Evolutionary conservation across 2,888 invertebrate species (phyloP).

Genomic region (Gari tellinella): DNA sequence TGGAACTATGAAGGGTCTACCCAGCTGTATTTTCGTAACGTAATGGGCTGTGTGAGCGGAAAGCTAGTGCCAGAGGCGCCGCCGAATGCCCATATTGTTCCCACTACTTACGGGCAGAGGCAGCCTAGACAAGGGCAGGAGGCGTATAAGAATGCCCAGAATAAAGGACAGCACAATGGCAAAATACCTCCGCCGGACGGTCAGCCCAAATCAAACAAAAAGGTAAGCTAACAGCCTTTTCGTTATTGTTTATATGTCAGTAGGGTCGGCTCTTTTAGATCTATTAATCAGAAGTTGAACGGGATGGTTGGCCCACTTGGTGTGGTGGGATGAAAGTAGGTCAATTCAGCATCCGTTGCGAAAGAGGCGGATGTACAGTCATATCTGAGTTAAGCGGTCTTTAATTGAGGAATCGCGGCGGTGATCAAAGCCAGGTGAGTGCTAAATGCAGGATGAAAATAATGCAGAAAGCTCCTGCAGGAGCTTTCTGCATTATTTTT

Average conservation of each 20-base stretch:
- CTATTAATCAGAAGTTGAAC: no score
- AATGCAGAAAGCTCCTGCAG: no score
- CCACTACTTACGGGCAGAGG: no score
- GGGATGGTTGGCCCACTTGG: no score
- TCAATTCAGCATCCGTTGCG: not conserved
- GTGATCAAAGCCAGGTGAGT: no score
- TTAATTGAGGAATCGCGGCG: no score
- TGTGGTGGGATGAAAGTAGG: constrained; percentile 18
- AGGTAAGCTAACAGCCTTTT: constrained; percentile 51
- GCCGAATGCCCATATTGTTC: constrained; percentile 70
- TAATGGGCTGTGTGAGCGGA: constrained; percentile 82
- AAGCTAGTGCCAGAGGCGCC: constrained; percentile 82
- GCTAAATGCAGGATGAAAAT: no score
- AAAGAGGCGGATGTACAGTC: no score
- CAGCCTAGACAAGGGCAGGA: constrained; percentile 46
- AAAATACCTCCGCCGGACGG: constrained; percentile 63
- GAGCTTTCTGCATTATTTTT: no score
- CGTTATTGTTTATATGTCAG: no score
- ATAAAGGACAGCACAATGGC: constrained; percentile 54
- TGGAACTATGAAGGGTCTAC: constrained; percentile 72
- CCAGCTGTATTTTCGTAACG: constrained; percentile 68
- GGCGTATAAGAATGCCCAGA: constrained; percentile 57
- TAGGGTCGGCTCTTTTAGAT: no score
- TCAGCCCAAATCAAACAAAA: constrained; percentile 73
- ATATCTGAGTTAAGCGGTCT: no score